Conservation (phyloP, 2,888 invertebrate species). For the Cylindroiulus punctatus region DNA sequence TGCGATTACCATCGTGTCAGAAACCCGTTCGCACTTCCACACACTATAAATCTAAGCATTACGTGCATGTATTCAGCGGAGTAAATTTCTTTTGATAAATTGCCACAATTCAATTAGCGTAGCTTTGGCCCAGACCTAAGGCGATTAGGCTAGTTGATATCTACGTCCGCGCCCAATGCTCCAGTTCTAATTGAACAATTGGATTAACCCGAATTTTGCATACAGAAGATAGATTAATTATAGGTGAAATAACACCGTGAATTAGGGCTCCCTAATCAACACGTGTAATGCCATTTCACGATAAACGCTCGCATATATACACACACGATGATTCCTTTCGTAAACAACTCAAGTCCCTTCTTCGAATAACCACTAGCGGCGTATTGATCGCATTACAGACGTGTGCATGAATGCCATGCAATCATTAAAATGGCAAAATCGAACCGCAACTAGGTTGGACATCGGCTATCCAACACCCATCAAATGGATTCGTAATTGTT, state of each 20-base stretch:
- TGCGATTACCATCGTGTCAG: too few species aligned
- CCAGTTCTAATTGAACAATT: slow-evolving; percentile 23
- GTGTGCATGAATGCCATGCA: not conserved
- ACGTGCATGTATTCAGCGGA: not conserved
- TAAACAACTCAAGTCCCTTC: not conserved
- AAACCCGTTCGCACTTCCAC: too few species aligned
- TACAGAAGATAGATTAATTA: not conserved
- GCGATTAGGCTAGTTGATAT: slow-evolving; percentile 29
- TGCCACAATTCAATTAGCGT: not conserved
- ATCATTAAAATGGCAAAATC: slow-evolving; percentile 43
- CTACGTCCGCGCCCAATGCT: not conserved
- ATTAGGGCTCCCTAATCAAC: not conserved
- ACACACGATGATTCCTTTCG: not conserved
- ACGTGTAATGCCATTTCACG: not conserved
- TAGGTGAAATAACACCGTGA: not conserved
- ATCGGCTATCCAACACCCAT: not conserved
- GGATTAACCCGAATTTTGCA: not conserved
- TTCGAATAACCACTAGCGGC: not conserved
- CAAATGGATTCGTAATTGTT: slow-evolving; percentile 15
- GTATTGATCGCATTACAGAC: not conserved
- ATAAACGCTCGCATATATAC: not conserved
- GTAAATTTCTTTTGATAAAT: not conserved
- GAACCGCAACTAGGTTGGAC: slow-evolving; percentile 35
- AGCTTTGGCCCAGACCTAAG: not conserved
- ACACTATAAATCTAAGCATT: not conserved